These are phyloP conservation scores for Linnaemya tessellans DNA, from an alignment of 2,888 invertebrate genomes.

Conservation along the genomic window DNA sequence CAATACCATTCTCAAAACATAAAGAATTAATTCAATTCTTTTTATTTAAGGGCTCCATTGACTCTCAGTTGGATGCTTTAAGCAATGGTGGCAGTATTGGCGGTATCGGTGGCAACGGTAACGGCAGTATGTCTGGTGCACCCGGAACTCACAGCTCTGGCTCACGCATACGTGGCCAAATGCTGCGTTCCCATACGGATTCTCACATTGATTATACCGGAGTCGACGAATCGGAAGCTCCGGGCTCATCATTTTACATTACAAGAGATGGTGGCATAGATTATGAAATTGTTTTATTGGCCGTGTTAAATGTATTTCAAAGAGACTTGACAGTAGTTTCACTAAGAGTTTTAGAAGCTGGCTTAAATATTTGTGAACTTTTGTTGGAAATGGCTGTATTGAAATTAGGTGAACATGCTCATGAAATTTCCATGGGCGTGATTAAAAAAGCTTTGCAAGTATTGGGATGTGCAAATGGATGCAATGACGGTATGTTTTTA, in stretches of 20 bases:
- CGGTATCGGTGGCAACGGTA: conserved; percentile 75
- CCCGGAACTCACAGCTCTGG: conserved; percentile 78
- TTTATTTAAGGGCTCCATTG: conserved; percentile 88
- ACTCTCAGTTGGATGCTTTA: conserved; percentile 90
- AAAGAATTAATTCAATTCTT: not conserved
- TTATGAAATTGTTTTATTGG: conserved; percentile 92
- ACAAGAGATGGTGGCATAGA: conserved; percentile 97
- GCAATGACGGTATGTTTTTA: conserved; percentile 87
- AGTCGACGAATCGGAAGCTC: conserved; percentile 94
- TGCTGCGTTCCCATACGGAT: conserved; percentile 94
- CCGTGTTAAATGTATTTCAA: conserved; percentile 93
- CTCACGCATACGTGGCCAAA: conserved; percentile 84
- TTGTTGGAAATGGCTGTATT: conserved; percentile 95
- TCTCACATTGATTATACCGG: conserved; percentile 94
- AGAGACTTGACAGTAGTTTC: conserved; percentile 93
- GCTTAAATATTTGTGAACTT: conserved; percentile 95
- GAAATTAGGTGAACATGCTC: conserved; percentile 84
- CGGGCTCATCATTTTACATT: conserved; percentile 95
- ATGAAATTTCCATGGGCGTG: conserved; percentile 83
- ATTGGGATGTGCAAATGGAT: conserved; percentile 97
- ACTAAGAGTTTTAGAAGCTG: conserved; percentile 94
- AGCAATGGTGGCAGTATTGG: conserved; percentile 80
- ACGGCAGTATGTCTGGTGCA: conserved; percentile 76
- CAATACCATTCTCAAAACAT: no score
- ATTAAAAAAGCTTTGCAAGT: conserved; percentile 87